A percentile compares a stretch with the other conserved stretches of the same genome.
Evolutionary conservation across 2,888 invertebrate species (phyloP).

Genomic region (Odontomyia ornata): DNA sequence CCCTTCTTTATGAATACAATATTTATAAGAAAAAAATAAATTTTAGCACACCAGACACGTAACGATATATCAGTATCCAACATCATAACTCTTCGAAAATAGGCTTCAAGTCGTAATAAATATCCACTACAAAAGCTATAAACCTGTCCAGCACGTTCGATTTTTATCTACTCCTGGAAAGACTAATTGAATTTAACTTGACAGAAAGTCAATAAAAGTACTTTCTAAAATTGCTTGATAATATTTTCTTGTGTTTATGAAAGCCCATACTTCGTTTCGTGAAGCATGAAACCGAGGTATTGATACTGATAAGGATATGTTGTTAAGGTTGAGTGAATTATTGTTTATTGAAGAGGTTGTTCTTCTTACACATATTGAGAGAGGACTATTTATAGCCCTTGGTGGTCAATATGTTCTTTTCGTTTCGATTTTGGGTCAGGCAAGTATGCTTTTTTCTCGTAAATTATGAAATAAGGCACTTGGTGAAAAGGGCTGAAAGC

Average conservation of each 20-base stretch:
- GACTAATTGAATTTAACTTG: slow-evolving; percentile 40
- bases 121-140: slow-evolving; percentile 24
- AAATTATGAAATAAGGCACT: too few species aligned
- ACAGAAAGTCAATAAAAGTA: slow-evolving; percentile 39
- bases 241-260: background rate
- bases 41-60: slow-evolving; percentile 15
- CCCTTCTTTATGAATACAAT: too few species aligned
- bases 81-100: slow-evolving; percentile 30
- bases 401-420: too few species aligned
- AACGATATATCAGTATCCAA: background rate
- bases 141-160: slow-evolving; percentile 32
- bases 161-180: slow-evolving; percentile 1
- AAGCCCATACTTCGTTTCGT: background rate
- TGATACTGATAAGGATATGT: too few species aligned
- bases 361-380: too few species aligned
- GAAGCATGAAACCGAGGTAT: too few species aligned
- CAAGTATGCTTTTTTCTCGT: too few species aligned
- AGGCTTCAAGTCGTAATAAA: slow-evolving; percentile 35
- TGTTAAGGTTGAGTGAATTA: too few species aligned
- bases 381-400: too few species aligned
- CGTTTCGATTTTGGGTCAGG: too few species aligned
- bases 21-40: background rate
- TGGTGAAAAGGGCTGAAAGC: too few species aligned
- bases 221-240: slow-evolving; percentile 37
- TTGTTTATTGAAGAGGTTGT: too few species aligned